Percentiles rank a stretch among this genome's conserved stretches.
Conservation (phyloP, 2,888 invertebrate genomes). For the Seladonia tumulorum region DNA sequence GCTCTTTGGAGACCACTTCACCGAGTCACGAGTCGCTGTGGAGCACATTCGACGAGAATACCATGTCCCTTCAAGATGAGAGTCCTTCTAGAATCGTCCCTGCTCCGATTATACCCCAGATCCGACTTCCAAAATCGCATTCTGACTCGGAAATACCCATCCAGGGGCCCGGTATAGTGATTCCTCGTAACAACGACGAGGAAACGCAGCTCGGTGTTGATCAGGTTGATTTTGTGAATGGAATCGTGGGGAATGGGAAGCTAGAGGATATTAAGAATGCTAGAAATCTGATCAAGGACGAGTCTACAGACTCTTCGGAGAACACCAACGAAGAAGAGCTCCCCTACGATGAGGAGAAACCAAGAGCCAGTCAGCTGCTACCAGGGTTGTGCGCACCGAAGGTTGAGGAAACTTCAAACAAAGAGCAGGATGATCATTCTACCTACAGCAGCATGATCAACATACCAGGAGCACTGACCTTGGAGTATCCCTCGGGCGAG, state of each 20-base stretch:
- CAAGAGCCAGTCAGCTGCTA: neutral
- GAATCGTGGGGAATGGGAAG: constrained; percentile 15
- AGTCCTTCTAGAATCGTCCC: constrained; percentile 47
- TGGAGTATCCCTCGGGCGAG: constrained; percentile 66
- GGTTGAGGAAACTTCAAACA: constrained; percentile 32
- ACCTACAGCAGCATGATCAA: constrained; percentile 69
- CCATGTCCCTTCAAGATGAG: constrained; percentile 78
- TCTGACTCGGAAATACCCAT: constrained; percentile 76
- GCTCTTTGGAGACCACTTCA: constrained; percentile 79
- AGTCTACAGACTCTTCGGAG: constrained; percentile 38
- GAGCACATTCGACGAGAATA: constrained; percentile 81
- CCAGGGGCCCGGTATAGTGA: constrained; percentile 24
- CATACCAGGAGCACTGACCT: constrained; percentile 64
- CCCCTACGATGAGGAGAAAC: constrained; percentile 25
- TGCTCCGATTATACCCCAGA: constrained; percentile 1
- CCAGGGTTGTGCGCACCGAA: constrained; percentile 4
- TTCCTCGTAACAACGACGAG: constrained; percentile 16
- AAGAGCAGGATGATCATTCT: constrained; percentile 64
- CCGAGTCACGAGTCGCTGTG: constrained; percentile 80
- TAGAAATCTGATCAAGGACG: constrained; percentile 42
- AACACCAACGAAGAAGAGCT: constrained; percentile 27
- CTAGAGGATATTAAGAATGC: constrained; percentile 36
- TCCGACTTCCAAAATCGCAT: constrained; percentile 73
- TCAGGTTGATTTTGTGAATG: constrained; percentile 64
- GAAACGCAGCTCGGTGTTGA: constrained; percentile 31